A percentile compares a stretch with the other conserved stretches of the same genome.
phyloP scores from a whole-genome alignment of 2,113 vertebrate genomes.

The Eupsittula cactorum region DNA sequence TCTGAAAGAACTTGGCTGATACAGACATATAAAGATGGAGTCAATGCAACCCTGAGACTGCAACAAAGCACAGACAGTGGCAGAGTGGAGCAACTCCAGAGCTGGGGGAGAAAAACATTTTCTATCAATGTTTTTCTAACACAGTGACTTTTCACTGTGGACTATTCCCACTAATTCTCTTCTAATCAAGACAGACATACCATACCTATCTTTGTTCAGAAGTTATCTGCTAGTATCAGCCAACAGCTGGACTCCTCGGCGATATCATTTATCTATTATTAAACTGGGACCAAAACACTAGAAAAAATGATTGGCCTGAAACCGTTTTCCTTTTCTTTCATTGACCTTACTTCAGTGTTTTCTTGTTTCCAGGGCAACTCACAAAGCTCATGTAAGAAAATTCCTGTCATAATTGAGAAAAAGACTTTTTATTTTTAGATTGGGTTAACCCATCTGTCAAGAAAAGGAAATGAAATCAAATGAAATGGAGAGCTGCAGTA shows the following conservation, averaged over 20 bases:
- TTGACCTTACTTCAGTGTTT: neutral
- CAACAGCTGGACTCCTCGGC: neutral
- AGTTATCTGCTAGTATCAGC: neutral
- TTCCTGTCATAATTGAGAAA: neutral
- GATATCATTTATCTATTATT: neutral
- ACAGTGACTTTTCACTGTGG: neutral
- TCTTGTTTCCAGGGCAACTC: constrained; percentile 32
- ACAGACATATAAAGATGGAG: neutral
- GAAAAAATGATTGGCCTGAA: neutral
- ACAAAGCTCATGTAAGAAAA: constrained; percentile 4
- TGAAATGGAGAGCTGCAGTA: neutral
- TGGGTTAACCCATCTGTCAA: neutral
- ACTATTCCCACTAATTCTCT: neutral
- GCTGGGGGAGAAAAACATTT: neutral
- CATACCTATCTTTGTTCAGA: neutral
- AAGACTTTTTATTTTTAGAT: neutral
- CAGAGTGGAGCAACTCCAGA: neutral
- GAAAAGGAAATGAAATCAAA: neutral
- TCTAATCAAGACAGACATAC: neutral
- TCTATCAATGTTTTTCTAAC: neutral
- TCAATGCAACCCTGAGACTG: neutral
- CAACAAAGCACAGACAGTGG: fast-evolving
- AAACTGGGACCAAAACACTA: neutral
- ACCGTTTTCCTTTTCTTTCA: neutral
- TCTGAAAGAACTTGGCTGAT: neutral